phyloP scores from a whole-genome alignment of 1,140 invertebrate genomes.

The Tetragnatha versicolor region DNA sequence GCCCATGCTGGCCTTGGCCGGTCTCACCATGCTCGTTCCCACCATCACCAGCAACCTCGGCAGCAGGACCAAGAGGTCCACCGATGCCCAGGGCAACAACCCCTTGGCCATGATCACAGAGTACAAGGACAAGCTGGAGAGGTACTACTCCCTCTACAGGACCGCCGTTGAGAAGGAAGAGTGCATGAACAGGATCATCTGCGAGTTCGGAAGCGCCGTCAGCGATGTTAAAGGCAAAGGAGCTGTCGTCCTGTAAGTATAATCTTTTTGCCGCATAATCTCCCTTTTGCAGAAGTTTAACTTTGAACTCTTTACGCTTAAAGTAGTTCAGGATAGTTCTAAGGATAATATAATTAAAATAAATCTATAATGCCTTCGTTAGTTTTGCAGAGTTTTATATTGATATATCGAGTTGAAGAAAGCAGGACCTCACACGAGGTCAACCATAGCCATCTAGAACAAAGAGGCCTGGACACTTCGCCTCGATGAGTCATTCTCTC shows the following conservation, averaged over 20 bases:
- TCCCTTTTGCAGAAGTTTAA: too few species aligned
- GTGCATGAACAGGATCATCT: constrained; percentile 61
- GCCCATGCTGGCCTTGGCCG: constrained; percentile 60
- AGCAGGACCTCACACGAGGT: too few species aligned
- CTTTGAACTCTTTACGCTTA: too few species aligned
- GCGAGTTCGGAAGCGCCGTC: constrained; percentile 60
- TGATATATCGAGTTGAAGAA: too few species aligned
- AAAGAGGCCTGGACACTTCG: too few species aligned
- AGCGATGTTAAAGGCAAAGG: constrained; percentile 59
- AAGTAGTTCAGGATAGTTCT: too few species aligned
- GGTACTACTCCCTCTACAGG: constrained; percentile 59
- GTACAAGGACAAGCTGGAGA: constrained; percentile 58
- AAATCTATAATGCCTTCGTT: too few species aligned
- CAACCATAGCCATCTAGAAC: too few species aligned
- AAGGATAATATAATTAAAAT: too few species aligned
- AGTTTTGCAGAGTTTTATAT: too few species aligned
- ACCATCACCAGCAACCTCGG: constrained; percentile 59
- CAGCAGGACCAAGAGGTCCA: constrained; percentile 45
- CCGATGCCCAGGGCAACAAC: not conserved
- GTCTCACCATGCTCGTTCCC: constrained; percentile 58
- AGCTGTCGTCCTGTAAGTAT: constrained; percentile 59
- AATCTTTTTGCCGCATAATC: too few species aligned
- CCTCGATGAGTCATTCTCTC: too few species aligned
- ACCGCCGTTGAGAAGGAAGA: constrained; percentile 60
- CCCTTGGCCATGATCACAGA: constrained; percentile 45